Percentiles rank a stretch among this genome's conserved stretches.
These are phyloP conservation scores for Drosophila planitibia DNA, from an alignment of 2,888 invertebrate genomes.

Conservation along the genomic window DNA sequence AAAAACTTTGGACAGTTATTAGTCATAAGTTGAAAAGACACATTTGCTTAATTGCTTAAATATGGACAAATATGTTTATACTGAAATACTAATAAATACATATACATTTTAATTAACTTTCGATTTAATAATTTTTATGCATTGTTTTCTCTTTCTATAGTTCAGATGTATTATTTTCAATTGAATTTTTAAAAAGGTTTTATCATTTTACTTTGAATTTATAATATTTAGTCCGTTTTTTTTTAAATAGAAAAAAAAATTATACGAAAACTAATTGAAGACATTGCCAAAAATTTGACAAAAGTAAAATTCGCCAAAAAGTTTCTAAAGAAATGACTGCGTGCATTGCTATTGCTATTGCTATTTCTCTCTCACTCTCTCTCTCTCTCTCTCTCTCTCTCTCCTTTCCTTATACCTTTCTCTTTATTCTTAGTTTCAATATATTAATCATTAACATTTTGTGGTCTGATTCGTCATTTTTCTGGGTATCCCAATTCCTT, in stretches of 20 bases:
- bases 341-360: background rate
- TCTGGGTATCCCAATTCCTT: background rate
- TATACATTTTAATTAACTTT: too few species aligned
- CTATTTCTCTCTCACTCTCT: background rate
- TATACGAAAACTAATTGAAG: background rate
- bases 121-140: background rate
- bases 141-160: background rate
- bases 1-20: too few species aligned
- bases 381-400: background rate
- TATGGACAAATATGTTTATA: too few species aligned
- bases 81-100: background rate
- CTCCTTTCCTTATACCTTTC: background rate
- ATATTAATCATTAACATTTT: background rate
- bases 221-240: background rate
- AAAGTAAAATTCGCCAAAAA: background rate
- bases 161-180: background rate
- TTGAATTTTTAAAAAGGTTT: background rate
- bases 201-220: background rate
- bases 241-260: background rate
- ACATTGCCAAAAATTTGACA: background rate
- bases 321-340: background rate
- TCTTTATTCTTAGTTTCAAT: background rate
- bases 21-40: too few species aligned
- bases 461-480: background rate
- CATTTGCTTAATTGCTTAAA: too few species aligned